These are phyloP conservation scores for Aepyceros melampus DNA, from an alignment of 2,113 vertebrate species.

Conservation along the genomic window DNA sequence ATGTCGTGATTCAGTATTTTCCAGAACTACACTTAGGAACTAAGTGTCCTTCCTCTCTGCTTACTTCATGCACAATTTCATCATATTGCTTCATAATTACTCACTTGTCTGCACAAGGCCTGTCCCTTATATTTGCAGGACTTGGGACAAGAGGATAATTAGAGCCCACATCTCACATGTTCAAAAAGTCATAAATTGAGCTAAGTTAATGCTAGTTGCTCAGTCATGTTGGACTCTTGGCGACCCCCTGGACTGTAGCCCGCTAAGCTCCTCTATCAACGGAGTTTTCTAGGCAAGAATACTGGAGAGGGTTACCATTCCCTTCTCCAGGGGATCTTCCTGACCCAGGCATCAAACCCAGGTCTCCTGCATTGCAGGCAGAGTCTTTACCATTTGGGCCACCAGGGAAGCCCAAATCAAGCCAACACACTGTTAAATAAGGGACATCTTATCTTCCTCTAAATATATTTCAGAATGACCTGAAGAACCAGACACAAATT, in stretches of 20 bases:
- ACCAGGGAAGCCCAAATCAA: neutral
- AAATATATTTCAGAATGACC: neutral
- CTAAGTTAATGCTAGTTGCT: neutral
- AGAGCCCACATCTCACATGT: neutral
- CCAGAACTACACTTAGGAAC: neutral
- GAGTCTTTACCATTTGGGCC: neutral
- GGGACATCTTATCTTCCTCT: neutral
- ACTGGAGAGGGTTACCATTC: neutral
- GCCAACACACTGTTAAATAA: neutral
- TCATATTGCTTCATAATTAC: neutral
- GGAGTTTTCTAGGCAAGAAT: neutral
- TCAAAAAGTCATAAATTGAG: neutral
- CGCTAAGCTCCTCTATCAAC: rapidly evolving
- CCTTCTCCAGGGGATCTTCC: neutral
- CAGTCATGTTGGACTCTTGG: neutral
- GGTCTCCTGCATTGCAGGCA: neutral
- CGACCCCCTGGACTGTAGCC: neutral
- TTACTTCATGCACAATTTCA: neutral
- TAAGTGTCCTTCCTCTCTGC: neutral
- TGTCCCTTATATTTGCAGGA: neutral
- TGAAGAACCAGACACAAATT: neutral
- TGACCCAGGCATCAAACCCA: neutral
- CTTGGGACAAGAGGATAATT: neutral
- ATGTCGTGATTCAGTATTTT: neutral
- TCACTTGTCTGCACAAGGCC: neutral